Conservation (phyloP, 1,140 invertebrate genomes). For the Pogonomyrmex californicus region DNA sequence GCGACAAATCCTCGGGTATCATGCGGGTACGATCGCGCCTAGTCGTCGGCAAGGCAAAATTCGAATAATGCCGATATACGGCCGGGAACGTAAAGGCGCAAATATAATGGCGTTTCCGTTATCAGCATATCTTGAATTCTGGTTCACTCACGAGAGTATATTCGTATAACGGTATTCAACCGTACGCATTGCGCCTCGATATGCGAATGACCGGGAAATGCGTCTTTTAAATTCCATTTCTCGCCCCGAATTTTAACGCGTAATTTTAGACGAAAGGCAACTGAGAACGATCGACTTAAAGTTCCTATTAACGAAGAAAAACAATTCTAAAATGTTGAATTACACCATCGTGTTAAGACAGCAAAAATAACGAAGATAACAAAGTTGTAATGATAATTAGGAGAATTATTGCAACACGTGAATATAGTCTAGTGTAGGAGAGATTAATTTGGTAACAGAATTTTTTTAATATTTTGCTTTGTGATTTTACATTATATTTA, state of each 20-base stretch:
- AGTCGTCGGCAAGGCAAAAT: slow-evolving; percentile 16
- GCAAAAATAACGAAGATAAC: background rate
- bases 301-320: background rate
- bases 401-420: background rate
- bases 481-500: background rate
- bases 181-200: background rate
- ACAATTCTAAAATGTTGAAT: background rate
- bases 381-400: background rate
- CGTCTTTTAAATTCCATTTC: slow-evolving; percentile 10
- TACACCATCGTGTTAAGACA: background rate
- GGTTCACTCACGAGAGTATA: background rate
- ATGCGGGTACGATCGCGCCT: background rate
- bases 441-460: background rate
- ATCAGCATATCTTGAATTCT: slow-evolving; percentile 33
- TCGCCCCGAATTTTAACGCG: background rate
- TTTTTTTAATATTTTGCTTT: background rate
- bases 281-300: background rate
- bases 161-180: background rate
- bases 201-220: background rate
- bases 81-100: background rate
- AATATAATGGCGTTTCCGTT: slow-evolving; percentile 16
- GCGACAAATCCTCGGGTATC: background rate
- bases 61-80: slow-evolving; percentile 9
- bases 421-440: too few species aligned
- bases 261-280: background rate